phyloP scores from a whole-genome alignment of 2,797 vertebrate genomes.

The Glyptemys insculpta region DNA sequence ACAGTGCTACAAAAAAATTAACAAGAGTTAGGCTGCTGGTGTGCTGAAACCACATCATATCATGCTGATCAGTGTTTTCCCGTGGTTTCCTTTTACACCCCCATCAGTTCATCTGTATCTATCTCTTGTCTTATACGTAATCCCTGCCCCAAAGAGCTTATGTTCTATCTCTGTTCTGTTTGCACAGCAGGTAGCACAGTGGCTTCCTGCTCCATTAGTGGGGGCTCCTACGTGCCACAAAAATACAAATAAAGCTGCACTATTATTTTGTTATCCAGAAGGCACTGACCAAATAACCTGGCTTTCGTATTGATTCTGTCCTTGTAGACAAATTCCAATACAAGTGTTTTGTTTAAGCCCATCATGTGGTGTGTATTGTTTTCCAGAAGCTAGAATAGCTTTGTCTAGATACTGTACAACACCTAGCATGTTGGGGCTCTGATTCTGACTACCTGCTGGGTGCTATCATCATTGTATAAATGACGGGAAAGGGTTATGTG shows the following conservation, averaged over 20 bases:
- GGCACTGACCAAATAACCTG: background rate
- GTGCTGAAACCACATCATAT: background rate
- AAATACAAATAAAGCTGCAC: background rate
- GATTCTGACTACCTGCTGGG: background rate
- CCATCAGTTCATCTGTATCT: background rate
- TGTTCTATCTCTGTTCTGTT: background rate
- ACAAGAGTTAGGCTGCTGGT: background rate
- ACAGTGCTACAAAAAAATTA: background rate
- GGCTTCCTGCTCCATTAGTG: background rate
- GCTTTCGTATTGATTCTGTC: background rate
- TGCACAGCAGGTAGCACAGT: background rate
- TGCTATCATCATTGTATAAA: background rate
- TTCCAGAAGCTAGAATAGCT: background rate
- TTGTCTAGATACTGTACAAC: background rate
- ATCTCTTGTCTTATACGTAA: background rate
- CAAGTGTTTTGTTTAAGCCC: background rate
- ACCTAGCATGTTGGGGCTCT: rapidly evolving
- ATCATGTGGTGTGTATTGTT: background rate
- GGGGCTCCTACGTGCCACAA: background rate
- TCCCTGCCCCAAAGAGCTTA: background rate
- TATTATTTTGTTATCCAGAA: background rate
- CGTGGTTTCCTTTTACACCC: background rate
- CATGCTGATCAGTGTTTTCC: background rate
- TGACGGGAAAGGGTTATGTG: rapidly evolving
- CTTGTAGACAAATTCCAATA: background rate